A percentile compares a stretch with the other conserved stretches of the same genome.
These are phyloP conservation scores for Hexactinellida sp. DNA, from an alignment of 37 sponge, comb jelly and placozoan species.

Conservation along the genomic window DNA sequence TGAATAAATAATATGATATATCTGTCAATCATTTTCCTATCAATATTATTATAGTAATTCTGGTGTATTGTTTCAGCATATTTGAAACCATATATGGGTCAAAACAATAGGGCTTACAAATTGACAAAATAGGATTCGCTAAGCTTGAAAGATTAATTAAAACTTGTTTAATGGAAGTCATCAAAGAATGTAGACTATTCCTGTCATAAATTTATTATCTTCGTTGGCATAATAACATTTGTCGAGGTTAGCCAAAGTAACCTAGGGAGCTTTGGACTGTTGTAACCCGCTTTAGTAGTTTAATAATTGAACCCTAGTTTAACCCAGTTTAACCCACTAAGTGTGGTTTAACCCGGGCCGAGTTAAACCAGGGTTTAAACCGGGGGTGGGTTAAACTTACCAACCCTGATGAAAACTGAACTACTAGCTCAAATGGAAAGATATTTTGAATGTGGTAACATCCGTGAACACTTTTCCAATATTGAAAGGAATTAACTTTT, in stretches of 20 bases:
- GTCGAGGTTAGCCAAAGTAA: not conserved
- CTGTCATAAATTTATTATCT: too few species aligned
- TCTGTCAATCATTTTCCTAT: too few species aligned
- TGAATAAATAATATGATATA: too few species aligned
- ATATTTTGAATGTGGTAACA: not conserved
- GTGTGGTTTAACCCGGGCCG: not conserved
- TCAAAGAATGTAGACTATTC: too few species aligned
- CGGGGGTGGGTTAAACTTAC: slow-evolving; percentile 3
- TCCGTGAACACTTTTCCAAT: not conserved
- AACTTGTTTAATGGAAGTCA: too few species aligned
- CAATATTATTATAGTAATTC: too few species aligned
- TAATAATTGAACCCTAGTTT: not conserved
- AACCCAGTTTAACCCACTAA: slow-evolving; percentile 17
- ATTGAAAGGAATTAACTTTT: not conserved
- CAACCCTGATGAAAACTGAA: not conserved
- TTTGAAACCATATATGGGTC: not conserved
- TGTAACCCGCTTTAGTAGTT: not conserved
- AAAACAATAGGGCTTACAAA: not conserved
- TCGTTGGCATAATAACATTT: too few species aligned
- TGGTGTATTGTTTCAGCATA: not conserved
- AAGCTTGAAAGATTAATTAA: too few species aligned
- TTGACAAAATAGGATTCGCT: too few species aligned
- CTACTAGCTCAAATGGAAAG: not conserved
- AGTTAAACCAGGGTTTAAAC: not conserved
- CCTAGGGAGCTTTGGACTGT: not conserved